Conservation (phyloP, 2,113 vertebrate genomes). For the Acinonyx jubatus region DNA sequence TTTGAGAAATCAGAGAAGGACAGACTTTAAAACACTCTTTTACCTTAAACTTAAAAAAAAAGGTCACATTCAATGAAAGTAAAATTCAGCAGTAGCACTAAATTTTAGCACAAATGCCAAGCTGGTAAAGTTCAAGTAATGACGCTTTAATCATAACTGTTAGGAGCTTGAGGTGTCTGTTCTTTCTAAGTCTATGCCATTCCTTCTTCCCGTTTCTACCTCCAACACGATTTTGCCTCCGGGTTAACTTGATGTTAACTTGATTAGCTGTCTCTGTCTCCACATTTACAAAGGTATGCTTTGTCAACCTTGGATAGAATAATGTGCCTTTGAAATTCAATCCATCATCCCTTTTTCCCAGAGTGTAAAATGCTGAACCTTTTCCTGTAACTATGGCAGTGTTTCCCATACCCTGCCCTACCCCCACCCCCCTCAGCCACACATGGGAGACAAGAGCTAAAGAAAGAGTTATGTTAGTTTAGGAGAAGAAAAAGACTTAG, state of each 20-base stretch:
- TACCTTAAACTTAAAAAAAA: conserved; percentile 17
- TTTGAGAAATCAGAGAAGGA: conserved; percentile 11
- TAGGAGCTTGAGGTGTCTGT: not conserved
- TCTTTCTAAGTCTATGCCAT: conserved; percentile 46
- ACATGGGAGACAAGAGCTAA: not conserved
- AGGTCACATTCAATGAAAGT: conserved; percentile 9
- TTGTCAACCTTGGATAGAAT: conserved; percentile 32
- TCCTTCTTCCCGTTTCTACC: conserved; percentile 1
- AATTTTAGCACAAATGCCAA: conserved; percentile 36
- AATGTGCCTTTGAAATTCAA: conserved; percentile 23
- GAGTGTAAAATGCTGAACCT: not conserved
- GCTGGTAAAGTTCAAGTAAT: conserved; percentile 7
- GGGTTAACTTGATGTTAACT: conserved; percentile 53
- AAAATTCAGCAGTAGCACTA: not conserved
- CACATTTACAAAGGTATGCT: conserved; percentile 7
- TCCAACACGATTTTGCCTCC: conserved; percentile 20
- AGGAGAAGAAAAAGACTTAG: not conserved
- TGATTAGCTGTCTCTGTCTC: conserved; percentile 27
- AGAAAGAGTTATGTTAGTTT: not conserved
- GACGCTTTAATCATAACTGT: not conserved
- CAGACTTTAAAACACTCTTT: not conserved
- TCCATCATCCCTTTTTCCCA: not conserved
- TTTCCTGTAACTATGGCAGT: not conserved
- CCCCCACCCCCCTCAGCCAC: not conserved
- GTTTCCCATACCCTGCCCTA: not conserved